Evolutionary conservation across 2,888 invertebrate species (phyloP).

Genomic region (Helobdella robusta): DNA sequence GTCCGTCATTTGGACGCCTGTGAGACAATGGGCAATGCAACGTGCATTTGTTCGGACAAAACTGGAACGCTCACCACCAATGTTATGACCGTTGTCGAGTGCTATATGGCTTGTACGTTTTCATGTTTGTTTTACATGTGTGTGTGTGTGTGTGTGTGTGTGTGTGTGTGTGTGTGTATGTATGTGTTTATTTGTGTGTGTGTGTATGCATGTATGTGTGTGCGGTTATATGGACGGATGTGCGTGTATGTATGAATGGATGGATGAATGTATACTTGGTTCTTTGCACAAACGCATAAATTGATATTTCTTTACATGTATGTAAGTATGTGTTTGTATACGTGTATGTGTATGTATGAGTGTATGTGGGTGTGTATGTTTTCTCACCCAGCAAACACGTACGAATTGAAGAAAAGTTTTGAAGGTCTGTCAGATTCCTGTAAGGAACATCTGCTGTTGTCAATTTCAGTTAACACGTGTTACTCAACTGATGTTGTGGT

Average conservation of each 20-base stretch:
- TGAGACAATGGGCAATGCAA: slow-evolving; percentile 26
- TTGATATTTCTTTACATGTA: too few species aligned
- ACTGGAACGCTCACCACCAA: slow-evolving; percentile 25
- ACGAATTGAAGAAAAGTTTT: slow-evolving; percentile 8
- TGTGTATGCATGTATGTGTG: too few species aligned
- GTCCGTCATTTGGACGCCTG: slow-evolving; percentile 27
- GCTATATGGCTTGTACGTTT: slow-evolving; percentile 19
- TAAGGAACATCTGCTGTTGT: slow-evolving; percentile 2
- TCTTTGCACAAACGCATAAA: too few species aligned
- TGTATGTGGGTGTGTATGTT: not conserved
- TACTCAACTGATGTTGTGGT: slow-evolving; percentile 19
- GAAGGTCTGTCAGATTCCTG: slow-evolving; percentile 8
- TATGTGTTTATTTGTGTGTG: too few species aligned
- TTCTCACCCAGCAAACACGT: slow-evolving; percentile 9
- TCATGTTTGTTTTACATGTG: not conserved
- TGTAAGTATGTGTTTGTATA: too few species aligned
- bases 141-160: too few species aligned
- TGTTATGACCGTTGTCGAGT: slow-evolving; percentile 23
- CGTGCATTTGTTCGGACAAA: slow-evolving; percentile 26
- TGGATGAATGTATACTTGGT: too few species aligned
- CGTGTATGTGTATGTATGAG: too few species aligned
- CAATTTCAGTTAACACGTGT: slow-evolving; percentile 22
- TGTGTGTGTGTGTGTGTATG: too few species aligned
- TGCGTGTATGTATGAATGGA: too few species aligned
- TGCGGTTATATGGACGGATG: too few species aligned